Evolutionary conservation across 2,888 invertebrate genomes (phyloP).

Genomic region (Cephus sareptanus): DNA sequence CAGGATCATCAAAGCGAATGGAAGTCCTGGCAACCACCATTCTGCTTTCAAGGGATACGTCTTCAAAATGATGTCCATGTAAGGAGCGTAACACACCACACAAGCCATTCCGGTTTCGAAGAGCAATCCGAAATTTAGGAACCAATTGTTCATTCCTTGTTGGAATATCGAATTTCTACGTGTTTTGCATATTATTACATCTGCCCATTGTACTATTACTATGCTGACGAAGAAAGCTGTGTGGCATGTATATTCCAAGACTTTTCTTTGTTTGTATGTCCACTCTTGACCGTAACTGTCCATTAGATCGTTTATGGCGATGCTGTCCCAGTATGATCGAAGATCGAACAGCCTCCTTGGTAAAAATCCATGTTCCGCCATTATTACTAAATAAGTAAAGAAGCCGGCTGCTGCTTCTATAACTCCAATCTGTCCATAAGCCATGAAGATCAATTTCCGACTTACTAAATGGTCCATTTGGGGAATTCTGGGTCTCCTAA

Average conservation of each 20-base stretch:
- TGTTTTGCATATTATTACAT: slow-evolving; percentile 83
- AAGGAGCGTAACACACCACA: slow-evolving; percentile 67
- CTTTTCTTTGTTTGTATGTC: slow-evolving; percentile 76
- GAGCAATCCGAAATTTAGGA: slow-evolving; percentile 73
- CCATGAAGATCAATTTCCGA: slow-evolving; percentile 77
- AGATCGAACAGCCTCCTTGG: slow-evolving; percentile 75
- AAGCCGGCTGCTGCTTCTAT: slow-evolving; percentile 87
- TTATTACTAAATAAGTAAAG: slow-evolving; percentile 82
- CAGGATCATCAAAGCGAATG: slow-evolving; percentile 81
- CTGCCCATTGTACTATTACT: slow-evolving; percentile 82
- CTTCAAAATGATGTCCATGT: slow-evolving; percentile 68
- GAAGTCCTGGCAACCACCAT: slow-evolving; percentile 79
- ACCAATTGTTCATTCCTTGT: slow-evolving; percentile 81
- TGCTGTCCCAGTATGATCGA: slow-evolving; percentile 79
- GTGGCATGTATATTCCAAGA: slow-evolving; percentile 79
- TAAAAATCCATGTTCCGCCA: slow-evolving; percentile 83
- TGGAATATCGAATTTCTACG: slow-evolving; percentile 78
- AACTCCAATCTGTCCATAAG: slow-evolving; percentile 88
- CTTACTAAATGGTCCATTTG: slow-evolving; percentile 70
- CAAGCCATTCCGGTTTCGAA: slow-evolving; percentile 68
- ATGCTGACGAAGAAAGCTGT: slow-evolving; percentile 84
- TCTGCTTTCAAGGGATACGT: slow-evolving; percentile 77
- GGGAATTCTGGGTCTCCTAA: slow-evolving; percentile 48
- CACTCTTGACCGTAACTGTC: slow-evolving; percentile 84
- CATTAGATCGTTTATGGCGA: slow-evolving; percentile 70